A percentile compares a stretch with the other conserved stretches of the same genome.
Conservation (phyloP, 2,113 vertebrate species). For the Phalacrocorax brasilianus region DNA sequence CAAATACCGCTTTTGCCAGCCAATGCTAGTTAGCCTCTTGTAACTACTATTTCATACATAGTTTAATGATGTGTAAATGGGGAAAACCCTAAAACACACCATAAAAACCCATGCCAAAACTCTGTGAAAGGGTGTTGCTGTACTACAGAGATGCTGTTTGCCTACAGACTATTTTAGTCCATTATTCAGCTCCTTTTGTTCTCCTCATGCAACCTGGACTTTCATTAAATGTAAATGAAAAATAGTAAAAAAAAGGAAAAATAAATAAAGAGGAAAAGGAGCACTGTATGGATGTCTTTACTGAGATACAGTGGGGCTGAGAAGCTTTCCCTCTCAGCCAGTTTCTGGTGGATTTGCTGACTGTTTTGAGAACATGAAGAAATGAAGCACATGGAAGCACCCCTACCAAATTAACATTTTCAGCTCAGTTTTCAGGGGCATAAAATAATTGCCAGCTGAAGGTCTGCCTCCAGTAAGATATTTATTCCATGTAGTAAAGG, state of each 20-base stretch:
- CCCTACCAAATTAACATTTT: neutral
- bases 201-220: neutral
- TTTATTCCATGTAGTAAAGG: neutral
- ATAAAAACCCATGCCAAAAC: neutral
- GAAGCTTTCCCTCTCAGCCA: neutral
- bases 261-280: neutral
- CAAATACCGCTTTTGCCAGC: neutral
- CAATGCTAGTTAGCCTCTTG: neutral
- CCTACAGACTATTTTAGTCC: neutral
- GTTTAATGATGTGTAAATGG: neutral
- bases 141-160: neutral
- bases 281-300: neutral
- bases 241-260: neutral
- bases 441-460: neutral
- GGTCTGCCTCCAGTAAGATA: neutral
- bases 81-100: neutral
- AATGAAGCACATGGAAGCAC: neutral
- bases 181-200: neutral
- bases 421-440: neutral
- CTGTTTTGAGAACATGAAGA: neutral
- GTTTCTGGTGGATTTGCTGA: neutral
- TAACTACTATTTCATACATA: neutral
- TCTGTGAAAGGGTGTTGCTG: neutral
- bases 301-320: neutral
- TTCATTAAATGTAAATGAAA: neutral